Evolutionary conservation across 2,797 vertebrate genomes (phyloP).

Genomic region (Malacoctenus gilli): DNA sequence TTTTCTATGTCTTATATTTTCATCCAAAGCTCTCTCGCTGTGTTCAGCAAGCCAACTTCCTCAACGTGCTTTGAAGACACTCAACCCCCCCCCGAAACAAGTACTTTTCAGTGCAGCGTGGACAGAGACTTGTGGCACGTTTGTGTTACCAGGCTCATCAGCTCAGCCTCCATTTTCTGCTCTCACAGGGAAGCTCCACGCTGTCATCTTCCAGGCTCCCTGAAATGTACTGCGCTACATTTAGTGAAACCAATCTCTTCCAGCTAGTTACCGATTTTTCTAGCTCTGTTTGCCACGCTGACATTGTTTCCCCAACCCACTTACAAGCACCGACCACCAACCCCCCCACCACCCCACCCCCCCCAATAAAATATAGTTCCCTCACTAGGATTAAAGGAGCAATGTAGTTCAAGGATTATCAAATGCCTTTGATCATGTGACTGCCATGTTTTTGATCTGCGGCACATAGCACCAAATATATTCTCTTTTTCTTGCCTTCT

Average conservation of each 20-base stretch:
- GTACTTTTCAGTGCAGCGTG: constrained; percentile 77
- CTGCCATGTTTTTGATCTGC: constrained; percentile 78
- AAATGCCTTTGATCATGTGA: constrained; percentile 84
- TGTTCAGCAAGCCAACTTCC: constrained; percentile 71
- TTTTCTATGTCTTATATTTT: constrained; percentile 51
- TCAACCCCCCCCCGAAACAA: no score
- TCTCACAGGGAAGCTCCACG: constrained; percentile 73
- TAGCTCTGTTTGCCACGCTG: constrained; percentile 53
- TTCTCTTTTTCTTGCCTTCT: constrained; percentile 69
- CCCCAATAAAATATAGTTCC: constrained; percentile 69
- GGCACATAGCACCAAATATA: constrained; percentile 70
- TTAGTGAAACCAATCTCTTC: constrained; percentile 72
- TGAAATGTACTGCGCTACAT: constrained; percentile 64
- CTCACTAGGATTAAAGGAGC: constrained; percentile 75
- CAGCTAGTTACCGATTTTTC: constrained; percentile 65
- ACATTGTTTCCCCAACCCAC: constrained; percentile 29
- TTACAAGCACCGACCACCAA: neutral
- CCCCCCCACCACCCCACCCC: neutral
- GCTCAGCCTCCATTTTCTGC: constrained; percentile 73
- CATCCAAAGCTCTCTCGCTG: constrained; percentile 75
- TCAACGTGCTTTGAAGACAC: constrained; percentile 65
- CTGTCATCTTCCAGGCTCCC: constrained; percentile 54
- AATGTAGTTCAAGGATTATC: constrained; percentile 82
- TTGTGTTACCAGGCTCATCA: constrained; percentile 71
- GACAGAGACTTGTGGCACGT: constrained; percentile 76